Conservation (phyloP, 2,888 invertebrate genomes). For the Ceratothoa steindachneri region DNA sequence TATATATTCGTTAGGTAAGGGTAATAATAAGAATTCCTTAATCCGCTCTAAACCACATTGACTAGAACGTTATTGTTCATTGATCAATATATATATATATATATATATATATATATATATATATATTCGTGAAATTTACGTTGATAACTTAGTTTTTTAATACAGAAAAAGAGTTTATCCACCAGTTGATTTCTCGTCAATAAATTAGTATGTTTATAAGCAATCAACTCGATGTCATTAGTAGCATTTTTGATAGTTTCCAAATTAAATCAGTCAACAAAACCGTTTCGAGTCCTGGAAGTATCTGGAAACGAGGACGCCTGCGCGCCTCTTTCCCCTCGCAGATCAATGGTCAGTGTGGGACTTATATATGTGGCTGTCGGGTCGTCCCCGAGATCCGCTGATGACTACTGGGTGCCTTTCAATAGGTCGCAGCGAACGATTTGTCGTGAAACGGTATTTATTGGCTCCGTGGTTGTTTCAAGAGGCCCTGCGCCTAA, state of each 20-base stretch:
- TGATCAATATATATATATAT: conserved; percentile 14
- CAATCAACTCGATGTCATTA: too few relatives aligned
- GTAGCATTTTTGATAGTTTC: too few relatives aligned
- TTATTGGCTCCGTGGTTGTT: too few relatives aligned
- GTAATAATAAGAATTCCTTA: too few relatives aligned
- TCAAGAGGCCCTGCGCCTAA: too few relatives aligned
- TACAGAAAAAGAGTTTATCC: neutral
- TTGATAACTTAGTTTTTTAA: neutral
- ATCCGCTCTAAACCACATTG: too few relatives aligned
- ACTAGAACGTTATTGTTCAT: too few relatives aligned
- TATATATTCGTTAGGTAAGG: neutral
- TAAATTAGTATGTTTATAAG: too few relatives aligned
- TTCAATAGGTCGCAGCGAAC: conserved; percentile 8
- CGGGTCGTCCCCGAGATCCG: conserved; percentile 5
- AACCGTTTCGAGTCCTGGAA: too few relatives aligned
- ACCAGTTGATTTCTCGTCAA: too few relatives aligned
- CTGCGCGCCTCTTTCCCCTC: conserved; percentile 28
- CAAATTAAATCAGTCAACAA: too few relatives aligned
- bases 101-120: conserved; percentile 20
- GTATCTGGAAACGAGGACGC: conserved; percentile 27
- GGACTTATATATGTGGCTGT: conserved; percentile 35
- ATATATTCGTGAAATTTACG: neutral
- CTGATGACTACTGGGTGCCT: neutral
- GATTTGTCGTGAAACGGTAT: too few relatives aligned
- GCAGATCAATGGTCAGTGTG: conserved; percentile 46